Percentiles rank a stretch among this genome's conserved stretches.
Evolutionary conservation across 1,140 invertebrate species (phyloP).

Genomic region (Drosophila nigromelanica): DNA sequence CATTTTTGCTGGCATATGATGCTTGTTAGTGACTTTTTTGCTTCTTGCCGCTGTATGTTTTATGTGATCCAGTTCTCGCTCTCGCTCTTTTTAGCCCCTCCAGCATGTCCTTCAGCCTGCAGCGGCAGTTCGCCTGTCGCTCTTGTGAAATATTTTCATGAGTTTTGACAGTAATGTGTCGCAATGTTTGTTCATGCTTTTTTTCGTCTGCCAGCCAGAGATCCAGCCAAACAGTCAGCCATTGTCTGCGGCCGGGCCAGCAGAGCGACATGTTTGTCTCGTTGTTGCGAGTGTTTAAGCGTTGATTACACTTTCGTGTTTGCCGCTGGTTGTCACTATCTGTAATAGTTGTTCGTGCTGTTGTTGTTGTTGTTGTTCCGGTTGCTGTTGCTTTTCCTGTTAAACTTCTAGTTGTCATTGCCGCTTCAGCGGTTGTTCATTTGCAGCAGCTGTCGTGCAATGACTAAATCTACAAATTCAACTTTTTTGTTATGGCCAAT

Average conservation of each 20-base stretch:
- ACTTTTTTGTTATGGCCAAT: background rate
- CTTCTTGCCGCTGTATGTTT: constrained; percentile 57
- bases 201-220: constrained; percentile 31
- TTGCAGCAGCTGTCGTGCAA: constrained; percentile 21
- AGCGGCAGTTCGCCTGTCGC: constrained; percentile 44
- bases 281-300: constrained; percentile 78
- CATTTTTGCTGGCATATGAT: constrained; percentile 80
- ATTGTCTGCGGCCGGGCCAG: constrained; percentile 41
- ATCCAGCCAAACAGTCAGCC: constrained; percentile 14
- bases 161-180: constrained; percentile 82
- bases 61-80: constrained; percentile 36
- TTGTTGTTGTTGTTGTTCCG: constrained; percentile 39
- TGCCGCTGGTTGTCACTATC: constrained; percentile 70
- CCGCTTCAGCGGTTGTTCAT: constrained; percentile 23
- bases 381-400: constrained; percentile 26
- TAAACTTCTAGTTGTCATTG: constrained; percentile 22
- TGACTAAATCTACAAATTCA: background rate
- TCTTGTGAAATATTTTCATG: constrained; percentile 79
- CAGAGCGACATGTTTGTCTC: constrained; percentile 60
- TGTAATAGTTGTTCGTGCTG: constrained; percentile 45
- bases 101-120: constrained; percentile 9
- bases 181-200: constrained; percentile 75
- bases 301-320: constrained; percentile 82
- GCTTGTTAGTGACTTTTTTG: constrained; percentile 76
- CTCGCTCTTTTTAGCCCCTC: constrained; percentile 10